Evolutionary conservation across 2,113 vertebrate species (phyloP), one percentile per base, ranked within the genome.

Genomic region (Xerus inauris): DNA sequence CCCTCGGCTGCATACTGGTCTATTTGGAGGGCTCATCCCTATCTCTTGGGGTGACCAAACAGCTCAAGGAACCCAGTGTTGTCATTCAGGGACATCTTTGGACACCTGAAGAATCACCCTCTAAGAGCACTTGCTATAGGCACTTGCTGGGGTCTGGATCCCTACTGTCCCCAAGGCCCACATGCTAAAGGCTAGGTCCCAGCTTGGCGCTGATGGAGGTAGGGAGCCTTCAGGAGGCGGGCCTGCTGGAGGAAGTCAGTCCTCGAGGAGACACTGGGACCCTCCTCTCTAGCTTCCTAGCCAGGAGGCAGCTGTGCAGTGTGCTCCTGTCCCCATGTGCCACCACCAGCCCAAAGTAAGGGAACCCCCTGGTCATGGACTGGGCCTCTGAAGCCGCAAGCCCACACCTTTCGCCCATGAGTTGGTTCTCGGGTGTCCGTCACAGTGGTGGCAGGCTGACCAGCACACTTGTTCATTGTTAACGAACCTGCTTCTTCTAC

Each of bases 1-100:
- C 62, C 42, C 89, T 47, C 32, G 45, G 40, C n/a, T 30, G 38
- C 38, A 22, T 8, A 0, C 24, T 7, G 65, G 57, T 76, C 75
- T 28, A 1, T 22, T 24, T 57, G 20, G 54, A 24, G 69, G 2
- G 40, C 28, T 16, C 35, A 19, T 19, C 65, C 28, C 3, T 26
- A 12, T n/a, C 13, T 9, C 71, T 8, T 8, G 7, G 0, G 19
- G 22, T 14, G 10, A 45, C n/a, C 73, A 47, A 65, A 38, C 0
- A 1, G 65, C 67, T 72, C 65, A 51, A 32, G 85, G n/a, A 49
- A 8, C 7, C 64, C 3, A 0, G 5, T 7, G 62, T 51, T 20
- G 17, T 11, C 47, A 2, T 9, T 4, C 45, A 0, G 8, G 40
- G 40, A 3, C 30, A 3, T 6, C 30, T 54, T 24, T 12, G 17